These are phyloP conservation scores for Hydrochoerus hydrochaeris DNA, from an alignment of 2,113 vertebrate species.

Conservation along the genomic window DNA sequence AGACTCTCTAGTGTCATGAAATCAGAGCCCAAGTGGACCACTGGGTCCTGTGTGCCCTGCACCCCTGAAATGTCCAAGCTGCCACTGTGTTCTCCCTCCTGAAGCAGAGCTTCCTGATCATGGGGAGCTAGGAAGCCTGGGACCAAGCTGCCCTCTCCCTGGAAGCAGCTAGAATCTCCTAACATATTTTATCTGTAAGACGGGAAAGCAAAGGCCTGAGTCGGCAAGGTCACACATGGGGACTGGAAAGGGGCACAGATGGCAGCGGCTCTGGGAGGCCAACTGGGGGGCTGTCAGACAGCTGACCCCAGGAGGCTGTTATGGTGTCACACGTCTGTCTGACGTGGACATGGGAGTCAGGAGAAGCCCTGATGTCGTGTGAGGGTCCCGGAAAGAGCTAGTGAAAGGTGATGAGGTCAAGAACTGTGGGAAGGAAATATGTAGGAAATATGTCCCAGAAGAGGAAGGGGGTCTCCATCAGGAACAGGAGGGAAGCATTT, in stretches of 20 bases:
- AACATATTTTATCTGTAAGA: background rate
- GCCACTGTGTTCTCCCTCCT: background rate
- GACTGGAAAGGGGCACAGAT: background rate
- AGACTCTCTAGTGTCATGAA: background rate
- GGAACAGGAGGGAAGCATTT: background rate
- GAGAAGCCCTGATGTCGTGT: background rate
- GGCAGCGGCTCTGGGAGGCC: rapidly evolving
- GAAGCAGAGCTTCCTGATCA: background rate
- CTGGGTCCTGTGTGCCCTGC: background rate
- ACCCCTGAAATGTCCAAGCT: background rate
- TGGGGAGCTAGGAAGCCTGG: rapidly evolving
- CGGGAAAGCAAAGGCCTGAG: background rate
- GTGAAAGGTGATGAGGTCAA: background rate
- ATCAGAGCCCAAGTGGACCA: background rate
- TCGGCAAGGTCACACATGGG: background rate
- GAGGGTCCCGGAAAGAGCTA: background rate
- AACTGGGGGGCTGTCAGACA: background rate
- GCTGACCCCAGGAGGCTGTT: too few relatives aligned
- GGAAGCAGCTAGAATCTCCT: background rate
- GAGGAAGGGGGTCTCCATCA: background rate
- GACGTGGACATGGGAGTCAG: background rate
- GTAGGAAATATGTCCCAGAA: background rate
- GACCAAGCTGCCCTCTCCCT: background rate
- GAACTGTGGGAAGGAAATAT: background rate
- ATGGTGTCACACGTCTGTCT: background rate